Conservation (phyloP, 2,797 vertebrate genomes). For the Phrynocephalus vlangalii region DNA sequence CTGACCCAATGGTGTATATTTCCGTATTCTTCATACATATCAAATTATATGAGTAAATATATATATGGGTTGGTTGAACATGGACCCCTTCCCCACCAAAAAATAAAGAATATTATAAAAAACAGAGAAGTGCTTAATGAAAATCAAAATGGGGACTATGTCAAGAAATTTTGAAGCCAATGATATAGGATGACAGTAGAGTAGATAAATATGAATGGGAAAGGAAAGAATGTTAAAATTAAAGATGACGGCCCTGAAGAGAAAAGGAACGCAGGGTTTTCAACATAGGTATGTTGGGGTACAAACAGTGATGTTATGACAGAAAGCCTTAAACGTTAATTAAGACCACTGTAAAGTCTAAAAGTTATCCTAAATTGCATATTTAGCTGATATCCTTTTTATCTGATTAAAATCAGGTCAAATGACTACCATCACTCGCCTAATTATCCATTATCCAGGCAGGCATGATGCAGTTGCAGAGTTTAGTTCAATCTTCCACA, state of each 20-base stretch:
- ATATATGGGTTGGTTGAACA: neutral
- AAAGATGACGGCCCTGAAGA: neutral
- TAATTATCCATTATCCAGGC: neutral
- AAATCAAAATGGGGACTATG: neutral
- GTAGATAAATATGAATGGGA: neutral
- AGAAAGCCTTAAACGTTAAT: neutral
- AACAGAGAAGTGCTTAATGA: neutral
- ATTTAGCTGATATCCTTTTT: neutral
- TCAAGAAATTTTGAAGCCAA: neutral
- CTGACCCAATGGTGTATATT: too few species aligned
- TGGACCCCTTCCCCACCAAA: neutral
- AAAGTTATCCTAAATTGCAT: neutral
- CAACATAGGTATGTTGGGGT: neutral
- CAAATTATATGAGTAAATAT: too few species aligned
- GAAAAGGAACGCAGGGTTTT: neutral
- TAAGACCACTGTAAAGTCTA: neutral
- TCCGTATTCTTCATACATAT: too few species aligned
- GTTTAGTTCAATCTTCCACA: slow-evolving; percentile 35
- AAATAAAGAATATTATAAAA: neutral
- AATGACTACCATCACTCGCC: neutral
- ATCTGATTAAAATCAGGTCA: neutral
- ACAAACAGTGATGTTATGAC: neutral
- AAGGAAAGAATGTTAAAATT: neutral
- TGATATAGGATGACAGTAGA: neutral
- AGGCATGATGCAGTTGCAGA: neutral